A percentile compares a stretch with the other conserved stretches of the same genome.
These are phyloP conservation scores for Thaumatotibia leucotreta DNA, from an alignment of 1,140 invertebrate genomes.

Conservation along the genomic window DNA sequence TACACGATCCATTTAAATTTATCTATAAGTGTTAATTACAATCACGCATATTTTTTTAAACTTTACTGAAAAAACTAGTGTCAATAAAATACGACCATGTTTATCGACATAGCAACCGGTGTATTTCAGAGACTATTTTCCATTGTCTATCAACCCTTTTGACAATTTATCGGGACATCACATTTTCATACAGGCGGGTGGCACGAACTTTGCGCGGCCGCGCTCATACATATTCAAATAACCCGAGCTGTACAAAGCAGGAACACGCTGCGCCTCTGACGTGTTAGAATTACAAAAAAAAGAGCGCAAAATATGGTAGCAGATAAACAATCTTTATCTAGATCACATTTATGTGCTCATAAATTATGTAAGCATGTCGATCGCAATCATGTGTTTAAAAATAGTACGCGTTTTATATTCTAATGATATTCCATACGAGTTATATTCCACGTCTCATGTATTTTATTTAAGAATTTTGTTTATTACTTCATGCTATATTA, in stretches of 20 bases:
- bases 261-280: slow-evolving; percentile 57
- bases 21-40: too few species aligned
- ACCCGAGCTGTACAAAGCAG: slow-evolving; percentile 60
- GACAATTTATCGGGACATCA: slow-evolving; percentile 72
- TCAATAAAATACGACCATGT: background rate
- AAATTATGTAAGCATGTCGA: slow-evolving; percentile 4
- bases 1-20: too few species aligned
- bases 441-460: too few species aligned
- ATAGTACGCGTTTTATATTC: background rate
- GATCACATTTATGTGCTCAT: slow-evolving; percentile 24
- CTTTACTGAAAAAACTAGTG: too few species aligned
- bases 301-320: slow-evolving; percentile 42
- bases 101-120: slow-evolving; percentile 28
- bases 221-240: slow-evolving; percentile 74
- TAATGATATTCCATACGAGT: slow-evolving; percentile 4
- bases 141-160: slow-evolving; percentile 66
- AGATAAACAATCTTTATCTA: slow-evolving; percentile 57
- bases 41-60: too few species aligned
- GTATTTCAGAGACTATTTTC: slow-evolving; percentile 54
- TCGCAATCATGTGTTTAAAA: slow-evolving; percentile 5
- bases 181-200: slow-evolving; percentile 67
- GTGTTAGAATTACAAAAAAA: slow-evolving; percentile 71
- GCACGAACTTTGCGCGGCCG: slow-evolving; percentile 49
- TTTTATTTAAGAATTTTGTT: too few species aligned
- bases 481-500: too few species aligned